Base-by-base conservation (phyloP, 2,113 vertebrate species). In the Chaetorhynchus papuensis region DNA sequence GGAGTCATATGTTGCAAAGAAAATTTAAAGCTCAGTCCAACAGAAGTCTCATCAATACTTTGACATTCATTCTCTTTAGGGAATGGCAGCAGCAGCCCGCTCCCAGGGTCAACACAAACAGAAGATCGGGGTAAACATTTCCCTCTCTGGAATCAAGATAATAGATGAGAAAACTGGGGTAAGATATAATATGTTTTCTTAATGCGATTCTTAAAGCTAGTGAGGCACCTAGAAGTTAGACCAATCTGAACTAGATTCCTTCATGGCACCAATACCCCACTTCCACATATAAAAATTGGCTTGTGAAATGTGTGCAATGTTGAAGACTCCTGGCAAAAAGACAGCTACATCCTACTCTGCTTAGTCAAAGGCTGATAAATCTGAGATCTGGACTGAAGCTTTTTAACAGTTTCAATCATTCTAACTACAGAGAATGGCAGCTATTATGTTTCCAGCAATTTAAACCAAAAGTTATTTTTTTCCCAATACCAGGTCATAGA, bases 61-160 rank as follows among this genome's bases (percentile, higher is more conserved):
- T 49, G 20, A 23, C 47, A 42, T 47, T 75, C 16, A 23, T 90
- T 33, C 21, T 50, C 11, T 89, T 33, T 83, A 99, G 99, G 99
- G 99, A 65, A 99, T 99, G 98, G 99, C 99, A 4, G 98, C 98
- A 30, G 99, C 99, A 91, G 99, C 98, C 69, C 99, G 99, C n/a
- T 99, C 99, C 82, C 99, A 99, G 76, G 99, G 99, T 78, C 99
- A 99, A 41, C 99, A 99, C 98, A 99, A 99, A 89, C 99, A 99
- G 96, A 98, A 98, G 96, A 99, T 99, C 90, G 99, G 98, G 98
- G 89, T 99, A 93, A 99, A 98, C 97, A 99, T 99, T 84, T 99
- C 99, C 49, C 98, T 99, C 83, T 98, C 98, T 24, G 99, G 99
- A 37, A 99, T 99, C 96, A 99, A 99, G 97, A 99, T 99, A 93